These are phyloP conservation scores for Helogale parvula DNA, from an alignment of 2,113 vertebrate species.

Conservation along the genomic window DNA sequence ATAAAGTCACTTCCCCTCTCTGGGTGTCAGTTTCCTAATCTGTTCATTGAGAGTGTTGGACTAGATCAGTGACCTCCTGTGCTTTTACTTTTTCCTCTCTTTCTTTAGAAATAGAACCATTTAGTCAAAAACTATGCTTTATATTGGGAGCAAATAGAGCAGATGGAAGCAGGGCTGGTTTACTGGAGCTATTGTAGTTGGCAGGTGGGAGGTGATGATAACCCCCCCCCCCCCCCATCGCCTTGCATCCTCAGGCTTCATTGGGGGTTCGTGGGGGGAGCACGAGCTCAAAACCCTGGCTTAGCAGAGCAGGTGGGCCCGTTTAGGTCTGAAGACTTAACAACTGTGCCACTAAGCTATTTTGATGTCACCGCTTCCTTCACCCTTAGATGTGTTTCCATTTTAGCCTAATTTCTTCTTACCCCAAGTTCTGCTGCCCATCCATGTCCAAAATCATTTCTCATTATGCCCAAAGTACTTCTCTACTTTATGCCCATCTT, in stretches of 20 bases:
- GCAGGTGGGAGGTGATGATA: background rate
- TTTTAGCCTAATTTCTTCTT: background rate
- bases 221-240: no score
- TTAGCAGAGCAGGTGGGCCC: background rate
- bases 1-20: background rate
- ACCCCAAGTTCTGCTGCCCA: background rate
- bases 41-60: background rate
- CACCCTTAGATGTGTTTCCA: background rate
- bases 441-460: background rate
- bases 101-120: background rate
- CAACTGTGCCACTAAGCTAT: no score
- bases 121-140: background rate
- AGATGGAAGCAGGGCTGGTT: background rate
- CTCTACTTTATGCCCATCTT: background rate
- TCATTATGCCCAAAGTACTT: background rate
- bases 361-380: background rate
- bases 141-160: background rate
- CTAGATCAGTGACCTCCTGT: background rate
- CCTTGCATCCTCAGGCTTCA: background rate
- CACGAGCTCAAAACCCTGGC: background rate
- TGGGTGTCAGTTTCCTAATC: background rate
- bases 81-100: background rate
- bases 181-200: background rate
- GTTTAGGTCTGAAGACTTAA: background rate
- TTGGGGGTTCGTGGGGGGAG: background rate